Evolutionary conservation across 2,888 invertebrate species (phyloP), one percentile per base, ranked within the genome.

Genomic region (Himalopsyche tibetana): DNA sequence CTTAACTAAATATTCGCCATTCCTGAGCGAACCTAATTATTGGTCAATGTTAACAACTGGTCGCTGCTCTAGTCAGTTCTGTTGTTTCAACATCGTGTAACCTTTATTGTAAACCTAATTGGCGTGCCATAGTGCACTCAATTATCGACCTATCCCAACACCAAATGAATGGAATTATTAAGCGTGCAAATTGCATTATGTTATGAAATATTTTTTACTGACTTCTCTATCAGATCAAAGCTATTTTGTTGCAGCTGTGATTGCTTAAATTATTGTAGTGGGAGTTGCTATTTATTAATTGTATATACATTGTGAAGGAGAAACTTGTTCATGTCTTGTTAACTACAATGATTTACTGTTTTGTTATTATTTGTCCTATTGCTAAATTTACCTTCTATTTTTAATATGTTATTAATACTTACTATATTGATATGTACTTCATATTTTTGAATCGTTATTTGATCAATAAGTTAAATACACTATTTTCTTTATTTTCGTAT

Each of bases 81-180:
- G n/a, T 56, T 56, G 56, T 63, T 63, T 63, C 63, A 63, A 63
- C 63, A 63, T 63, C 63, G 28, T 0, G 63, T 63, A 19, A 63
- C 63, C 63, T 63, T 63, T 63, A 19, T 28, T 63, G 63, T 63
- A 19, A 63, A 63, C 2, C n/a, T 63, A 63, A 63, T n/a, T 63
- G 63, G 63, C 19, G 63, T 9, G 19, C 28, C 2, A 19, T 63
- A 9, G 63, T 63, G n/a, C 28, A 19, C 11, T 19, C 28, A 63
- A 19, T 19, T 19, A 63, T n/a, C 28, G 63, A 63, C 63, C 63
- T 63, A 63, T 63, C 63, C 63, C 63, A 63, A 63, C 63, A 28
- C 63, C 63, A n/a, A 19, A 63, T 63, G 63, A 63, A 63, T 63
- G 63, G 63, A 63, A 63, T 63, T 63, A 63, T 28, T 19, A 19